Base-by-base conservation (phyloP, 2,113 vertebrate species). In the Varanus komodoensis region DNA sequence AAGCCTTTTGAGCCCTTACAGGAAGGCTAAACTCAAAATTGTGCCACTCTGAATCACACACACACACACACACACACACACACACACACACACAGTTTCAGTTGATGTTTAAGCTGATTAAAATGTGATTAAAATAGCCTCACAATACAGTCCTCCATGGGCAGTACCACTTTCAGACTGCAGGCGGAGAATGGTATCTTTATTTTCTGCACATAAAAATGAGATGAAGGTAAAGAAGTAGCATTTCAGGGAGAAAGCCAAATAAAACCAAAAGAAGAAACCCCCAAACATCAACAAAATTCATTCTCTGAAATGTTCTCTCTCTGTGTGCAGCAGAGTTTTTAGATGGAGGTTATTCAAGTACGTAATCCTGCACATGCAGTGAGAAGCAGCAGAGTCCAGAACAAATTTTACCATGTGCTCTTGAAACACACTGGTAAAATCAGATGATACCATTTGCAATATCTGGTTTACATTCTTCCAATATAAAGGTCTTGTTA, bases 381-480 rank as follows among this genome's bases (percentile, higher is more conserved):
- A 78, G 8, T 67, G 7, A n/a, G 29, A 54, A 82, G 78, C 5
- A 25, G 78, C 5, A 27, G 78, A 52, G 27, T 48, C 14, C 32
- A 34, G 54, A 25, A 48, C 34, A 67, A 29, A 27, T 67, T 68
- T 23, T 67, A 12, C 21, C n/a, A 27, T 25, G 61, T 25, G 32
- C n/a, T 82, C 1, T 61, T 64, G 29, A 68, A 48, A 14, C 86
- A 87, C 23, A 44, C 81, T 1, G 0, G 4, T 75, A 23, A 86
- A 86, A 7, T 14, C 19, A 21, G 54, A 25, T 73, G 79, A 71
- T 0, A 1, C 0, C 0, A 44, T 73, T 1, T 0, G 38, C 68
- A 57, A 87, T 52, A 82, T 80, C 50, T 38, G 19, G 67, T 3
- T 34, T 69, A 50, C 69, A 71, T 27, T 71, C 1, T 89, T 82